Base-by-base conservation (phyloP, 2,888 invertebrate species). In the Napeogenes inachia region DNA sequence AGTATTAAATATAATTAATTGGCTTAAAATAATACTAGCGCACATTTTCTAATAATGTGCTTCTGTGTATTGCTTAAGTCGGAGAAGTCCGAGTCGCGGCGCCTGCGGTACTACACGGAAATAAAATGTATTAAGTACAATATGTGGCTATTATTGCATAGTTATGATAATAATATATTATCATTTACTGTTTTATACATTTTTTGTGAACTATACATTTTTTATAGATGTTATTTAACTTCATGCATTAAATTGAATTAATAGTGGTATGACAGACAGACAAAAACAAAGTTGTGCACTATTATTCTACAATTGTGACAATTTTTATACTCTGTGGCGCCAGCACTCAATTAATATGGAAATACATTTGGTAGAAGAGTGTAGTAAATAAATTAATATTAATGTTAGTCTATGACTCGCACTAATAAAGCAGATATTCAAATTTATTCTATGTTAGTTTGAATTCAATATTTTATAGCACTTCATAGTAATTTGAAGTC, bases 331-430 rank as follows among this genome's bases (percentile, higher is more conserved):
- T 12, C 50, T 30, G 50, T 54, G 63, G 63, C 63, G 63, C 63
- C 63, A 60, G 54, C 56, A 59, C 42, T 54, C 53, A 57, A 56
- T 60, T 60, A 30, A 38, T 33, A 57, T 63, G 46, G 56, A 57
- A 63, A 63, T 57, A 57, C 38, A 63, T 57, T 60, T 54, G 42
- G 60, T 60, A 46, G 46, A 63, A 56, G 42, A 47, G 21, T 30
- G 50, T 50, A 30, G 30, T 10, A 10, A 42, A 42, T 42, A 42
- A 42, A 42, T 42, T 10, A 35, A 42, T 42, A 42, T 10, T 2
- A 42, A 42, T 42, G 10, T 10, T 42, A 42, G 10, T 42, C 12
- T 42, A 42, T 42, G 3, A 12, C 10, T 35, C 35, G 35, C 6
- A 6, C 6, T 35, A 6, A 35, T 5, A 6, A 0, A 21, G 4